phyloP scores from a whole-genome alignment of 2,113 vertebrate genomes.

The Lepisosteus oculatus region DNA sequence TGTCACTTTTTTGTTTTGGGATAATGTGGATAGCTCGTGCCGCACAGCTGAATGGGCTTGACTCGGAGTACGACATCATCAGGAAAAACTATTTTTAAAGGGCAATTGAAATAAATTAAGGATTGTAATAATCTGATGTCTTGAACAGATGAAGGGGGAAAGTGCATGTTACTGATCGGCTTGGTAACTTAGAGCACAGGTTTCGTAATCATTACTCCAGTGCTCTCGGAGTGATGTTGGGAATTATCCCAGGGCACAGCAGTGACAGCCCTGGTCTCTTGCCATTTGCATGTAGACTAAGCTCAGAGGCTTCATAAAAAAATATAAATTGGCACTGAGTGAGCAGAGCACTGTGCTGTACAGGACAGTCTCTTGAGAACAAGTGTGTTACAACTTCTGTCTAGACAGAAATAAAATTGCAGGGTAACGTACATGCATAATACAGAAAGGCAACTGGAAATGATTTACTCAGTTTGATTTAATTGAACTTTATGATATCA shows the following conservation, averaged over 20 bases:
- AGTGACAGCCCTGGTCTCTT: neutral
- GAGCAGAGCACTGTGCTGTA: constrained; percentile 4
- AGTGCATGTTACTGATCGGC: constrained; percentile 43
- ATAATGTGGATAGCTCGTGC: too few relatives aligned
- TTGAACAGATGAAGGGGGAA: constrained; percentile 62
- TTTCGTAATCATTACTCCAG: constrained; percentile 46
- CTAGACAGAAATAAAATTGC: constrained; percentile 42
- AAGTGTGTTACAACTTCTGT: constrained; percentile 34
- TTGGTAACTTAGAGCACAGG: constrained; percentile 30
- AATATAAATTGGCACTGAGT: constrained; percentile 19
- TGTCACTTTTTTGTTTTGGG: too few relatives aligned
- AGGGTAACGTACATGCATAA: neutral
- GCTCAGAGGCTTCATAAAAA: constrained; percentile 6
- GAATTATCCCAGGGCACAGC: neutral
- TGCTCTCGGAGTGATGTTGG: constrained; percentile 18
- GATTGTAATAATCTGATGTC: constrained; percentile 42
- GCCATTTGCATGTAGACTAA: constrained; percentile 21
- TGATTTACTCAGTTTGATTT: constrained; percentile 23
- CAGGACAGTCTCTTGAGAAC: constrained; percentile 17
- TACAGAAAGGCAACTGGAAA: constrained; percentile 37
- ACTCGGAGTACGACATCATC: too few relatives aligned
- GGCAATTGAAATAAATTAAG: constrained; percentile 40
- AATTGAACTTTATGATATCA: constrained; percentile 24
- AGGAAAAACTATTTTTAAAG: too few relatives aligned
- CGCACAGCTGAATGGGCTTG: too few relatives aligned